A percentile compares a stretch with the other conserved stretches of the same genome.
phyloP scores from a whole-genome alignment of 2,888 invertebrate species.

The Terebella lapidaria region DNA sequence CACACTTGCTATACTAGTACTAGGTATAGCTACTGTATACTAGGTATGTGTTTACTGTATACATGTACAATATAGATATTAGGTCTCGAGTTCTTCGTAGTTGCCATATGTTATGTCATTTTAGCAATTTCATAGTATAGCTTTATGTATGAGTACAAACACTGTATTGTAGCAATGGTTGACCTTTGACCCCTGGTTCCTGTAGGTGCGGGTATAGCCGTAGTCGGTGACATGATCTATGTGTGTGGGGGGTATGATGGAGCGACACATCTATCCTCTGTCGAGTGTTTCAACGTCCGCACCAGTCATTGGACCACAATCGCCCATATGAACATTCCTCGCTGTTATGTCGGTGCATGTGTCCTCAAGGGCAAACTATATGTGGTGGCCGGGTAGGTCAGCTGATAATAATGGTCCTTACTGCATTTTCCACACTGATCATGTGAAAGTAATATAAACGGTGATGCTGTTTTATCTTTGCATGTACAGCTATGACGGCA shows the following conservation, averaged over 20 bases:
- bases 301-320: slow-evolving; percentile 46
- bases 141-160: too few species aligned
- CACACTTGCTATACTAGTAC: too few species aligned
- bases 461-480: too few species aligned
- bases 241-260: slow-evolving; percentile 53
- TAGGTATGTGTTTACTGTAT: too few species aligned
- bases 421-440: neutral
- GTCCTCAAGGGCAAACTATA: slow-evolving; percentile 47
- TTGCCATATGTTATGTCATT: too few species aligned
- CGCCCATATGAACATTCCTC: slow-evolving; percentile 41
- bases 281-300: slow-evolving; percentile 45
- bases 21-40: too few species aligned
- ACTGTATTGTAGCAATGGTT: too few species aligned
- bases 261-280: slow-evolving; percentile 43
- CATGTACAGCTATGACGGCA: slow-evolving; percentile 45
- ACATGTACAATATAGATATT: too few species aligned
- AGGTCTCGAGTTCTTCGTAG: too few species aligned
- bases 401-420: neutral
- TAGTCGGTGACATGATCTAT: slow-evolving; percentile 45
- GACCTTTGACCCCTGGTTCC: too few species aligned
- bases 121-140: too few species aligned
- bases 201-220: slow-evolving; percentile 49
- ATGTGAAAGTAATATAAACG: neutral
- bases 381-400: slow-evolving; percentile 47
- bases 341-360: slow-evolving; percentile 52